These are phyloP conservation scores for Orbicella faveolata DNA, from an alignment of 64 coral and sea anemone genomes.

Conservation along the genomic window DNA sequence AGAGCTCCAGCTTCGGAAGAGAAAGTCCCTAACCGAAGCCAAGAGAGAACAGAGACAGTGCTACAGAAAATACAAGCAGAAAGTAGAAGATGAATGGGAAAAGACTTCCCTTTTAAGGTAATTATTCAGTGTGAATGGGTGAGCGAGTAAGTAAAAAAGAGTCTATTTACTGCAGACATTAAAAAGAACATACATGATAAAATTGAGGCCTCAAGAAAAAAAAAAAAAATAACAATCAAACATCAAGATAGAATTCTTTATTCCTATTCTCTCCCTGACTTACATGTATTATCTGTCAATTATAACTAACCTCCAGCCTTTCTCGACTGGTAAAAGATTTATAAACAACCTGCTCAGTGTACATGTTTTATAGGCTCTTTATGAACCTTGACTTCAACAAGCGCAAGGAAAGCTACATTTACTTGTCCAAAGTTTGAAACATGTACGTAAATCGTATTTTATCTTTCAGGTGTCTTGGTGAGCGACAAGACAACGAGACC, in stretches of 20 bases:
- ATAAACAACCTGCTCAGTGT: too few relatives aligned
- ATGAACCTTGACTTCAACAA: not conserved
- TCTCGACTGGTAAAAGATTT: too few relatives aligned
- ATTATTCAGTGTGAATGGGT: not conserved
- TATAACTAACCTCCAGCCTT: too few relatives aligned
- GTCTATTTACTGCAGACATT: too few relatives aligned
- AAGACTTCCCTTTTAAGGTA: slow-evolving; percentile 58
- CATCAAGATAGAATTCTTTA: too few relatives aligned
- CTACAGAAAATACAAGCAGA: slow-evolving; percentile 37
- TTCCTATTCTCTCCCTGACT: too few relatives aligned
- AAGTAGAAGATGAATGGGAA: slow-evolving; percentile 47
- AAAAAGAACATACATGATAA: too few relatives aligned
- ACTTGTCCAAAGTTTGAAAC: not conserved
- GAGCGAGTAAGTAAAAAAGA: too few relatives aligned
- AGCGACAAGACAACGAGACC: slow-evolving; percentile 29
- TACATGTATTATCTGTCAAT: too few relatives aligned
- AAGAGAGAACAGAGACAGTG: slow-evolving; percentile 1
- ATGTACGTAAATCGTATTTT: not conserved
- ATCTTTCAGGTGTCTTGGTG: slow-evolving; percentile 21
- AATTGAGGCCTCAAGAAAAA: too few relatives aligned
- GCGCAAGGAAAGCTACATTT: not conserved
- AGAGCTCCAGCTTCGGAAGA: slow-evolving; percentile 52
- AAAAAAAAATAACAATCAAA: too few relatives aligned
- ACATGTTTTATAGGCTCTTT: too few relatives aligned
- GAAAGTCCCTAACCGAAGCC: slow-evolving; percentile 12